Evolutionary conservation across 1,140 invertebrate species (phyloP).

Genomic region (Drosophila novamexicana): DNA sequence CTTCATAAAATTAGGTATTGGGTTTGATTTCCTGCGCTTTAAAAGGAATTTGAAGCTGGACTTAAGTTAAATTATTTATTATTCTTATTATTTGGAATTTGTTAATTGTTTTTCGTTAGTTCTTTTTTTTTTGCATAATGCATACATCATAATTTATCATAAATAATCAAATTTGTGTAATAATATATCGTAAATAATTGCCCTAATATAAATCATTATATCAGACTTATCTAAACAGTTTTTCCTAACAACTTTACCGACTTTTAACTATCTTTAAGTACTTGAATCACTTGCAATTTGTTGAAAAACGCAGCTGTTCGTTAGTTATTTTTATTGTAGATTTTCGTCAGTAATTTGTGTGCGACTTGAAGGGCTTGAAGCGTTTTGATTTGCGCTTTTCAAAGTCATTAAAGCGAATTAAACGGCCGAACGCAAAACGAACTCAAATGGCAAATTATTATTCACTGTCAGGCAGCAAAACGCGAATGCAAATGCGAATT

Average conservation of each 20-base stretch:
- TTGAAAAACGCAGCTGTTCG: conserved; percentile 2
- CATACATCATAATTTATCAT: too few relatives aligned
- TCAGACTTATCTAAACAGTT: conserved; percentile 8
- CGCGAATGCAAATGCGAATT: conserved; percentile 44
- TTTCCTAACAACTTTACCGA: neutral
- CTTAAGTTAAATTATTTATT: too few relatives aligned
- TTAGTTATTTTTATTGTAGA: neutral
- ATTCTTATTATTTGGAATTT: too few relatives aligned
- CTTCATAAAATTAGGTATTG: too few relatives aligned
- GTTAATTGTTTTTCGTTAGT: too few relatives aligned
- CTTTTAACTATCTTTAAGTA: conserved; percentile 8
- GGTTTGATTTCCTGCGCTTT: too few relatives aligned
- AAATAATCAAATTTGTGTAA: too few relatives aligned
- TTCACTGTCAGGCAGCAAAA: conserved; percentile 75
- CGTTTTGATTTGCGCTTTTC: conserved; percentile 66
- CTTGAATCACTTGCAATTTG: conserved; percentile 14
- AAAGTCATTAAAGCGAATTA: conserved; percentile 72
- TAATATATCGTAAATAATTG: too few relatives aligned
- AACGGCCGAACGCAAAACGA: conserved; percentile 53
- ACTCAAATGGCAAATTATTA: conserved; percentile 79
- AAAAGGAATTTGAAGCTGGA: too few relatives aligned
- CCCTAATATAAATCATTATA: neutral
- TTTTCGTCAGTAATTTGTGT: too few relatives aligned
- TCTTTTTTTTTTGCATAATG: too few relatives aligned
- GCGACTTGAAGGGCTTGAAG: conserved; percentile 47